Conservation (phyloP, 2,888 invertebrate genomes). For the Coelopa pilipes region DNA sequence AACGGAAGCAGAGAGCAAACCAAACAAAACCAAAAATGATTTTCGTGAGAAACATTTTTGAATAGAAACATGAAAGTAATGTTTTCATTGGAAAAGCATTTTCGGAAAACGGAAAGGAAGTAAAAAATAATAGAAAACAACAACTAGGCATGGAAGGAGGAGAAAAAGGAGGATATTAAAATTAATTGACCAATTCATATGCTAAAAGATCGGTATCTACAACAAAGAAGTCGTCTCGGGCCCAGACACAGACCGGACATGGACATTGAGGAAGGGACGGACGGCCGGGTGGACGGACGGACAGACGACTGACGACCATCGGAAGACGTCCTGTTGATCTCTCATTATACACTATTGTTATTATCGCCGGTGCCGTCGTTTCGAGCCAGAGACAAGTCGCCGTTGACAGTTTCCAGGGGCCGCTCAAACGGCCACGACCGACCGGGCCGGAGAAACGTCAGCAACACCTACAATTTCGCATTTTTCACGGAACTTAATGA, state of each 20-base stretch:
- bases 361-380: background rate
- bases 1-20: constrained; percentile 11
- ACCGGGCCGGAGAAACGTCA: background rate
- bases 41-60: constrained; percentile 9
- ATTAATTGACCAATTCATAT: constrained; percentile 35
- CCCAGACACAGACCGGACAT: background rate
- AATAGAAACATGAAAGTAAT: constrained; percentile 10
- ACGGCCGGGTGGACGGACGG: background rate
- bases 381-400: background rate
- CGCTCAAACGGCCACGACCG: background rate
- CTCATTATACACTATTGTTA: background rate
- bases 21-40: constrained; percentile 3
- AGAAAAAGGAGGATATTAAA: constrained; percentile 27
- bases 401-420: constrained; percentile 29
- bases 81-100: constrained; percentile 29
- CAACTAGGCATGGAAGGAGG: background rate
- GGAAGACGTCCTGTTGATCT: constrained; percentile 2
- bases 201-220: constrained; percentile 30
- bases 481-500: constrained; percentile 26
- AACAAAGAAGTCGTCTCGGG: constrained; percentile 1
- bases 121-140: too few relatives aligned
- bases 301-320: too few relatives aligned
- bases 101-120: constrained; percentile 6
- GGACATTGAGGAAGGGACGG: background rate
- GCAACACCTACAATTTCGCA: constrained; percentile 30